A percentile compares a stretch with the other conserved stretches of the same genome.
These are phyloP conservation scores for Donacobius atricapilla DNA, from an alignment of 2,113 vertebrate species.

Conservation along the genomic window DNA sequence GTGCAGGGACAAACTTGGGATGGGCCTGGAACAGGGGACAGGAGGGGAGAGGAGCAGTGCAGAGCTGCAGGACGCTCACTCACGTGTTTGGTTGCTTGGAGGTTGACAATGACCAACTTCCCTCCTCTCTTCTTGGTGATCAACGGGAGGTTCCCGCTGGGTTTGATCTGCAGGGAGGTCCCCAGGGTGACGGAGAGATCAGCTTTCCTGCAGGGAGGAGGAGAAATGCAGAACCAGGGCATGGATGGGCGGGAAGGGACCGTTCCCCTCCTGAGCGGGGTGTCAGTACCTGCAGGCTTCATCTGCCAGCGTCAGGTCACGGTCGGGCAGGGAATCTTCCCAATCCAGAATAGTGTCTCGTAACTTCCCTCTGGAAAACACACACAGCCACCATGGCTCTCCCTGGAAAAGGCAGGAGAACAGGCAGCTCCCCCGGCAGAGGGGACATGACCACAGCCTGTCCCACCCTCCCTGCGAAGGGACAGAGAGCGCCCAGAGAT, in stretches of 20 bases:
- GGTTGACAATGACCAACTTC: conserved; percentile 90
- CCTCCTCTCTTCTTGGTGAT: conserved; percentile 94
- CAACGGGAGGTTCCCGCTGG: conserved; percentile 91
- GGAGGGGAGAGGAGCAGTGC: not conserved
- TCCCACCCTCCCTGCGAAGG: not conserved
- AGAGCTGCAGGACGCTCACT: not conserved
- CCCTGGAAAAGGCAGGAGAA: not conserved
- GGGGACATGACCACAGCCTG: not conserved
- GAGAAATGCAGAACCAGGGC: not conserved
- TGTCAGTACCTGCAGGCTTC: conserved; percentile 87
- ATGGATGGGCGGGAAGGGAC: not conserved
- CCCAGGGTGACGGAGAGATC: conserved; percentile 91
- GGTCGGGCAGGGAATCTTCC: conserved; percentile 91
- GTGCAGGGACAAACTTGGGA: not conserved
- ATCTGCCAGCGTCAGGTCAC: conserved; percentile 86
- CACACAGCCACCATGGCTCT: not conserved
- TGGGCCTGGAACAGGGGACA: not conserved
- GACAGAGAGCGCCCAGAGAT: not conserved
- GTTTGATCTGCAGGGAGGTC: conserved; percentile 96
- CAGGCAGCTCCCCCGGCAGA: not conserved
- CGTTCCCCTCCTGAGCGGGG: not conserved
- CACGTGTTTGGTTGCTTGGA: conserved; percentile 95
- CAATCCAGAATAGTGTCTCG: conserved; percentile 95
- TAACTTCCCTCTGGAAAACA: conserved; percentile 83
- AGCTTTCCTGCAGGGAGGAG: conserved; percentile 75